Evolutionary conservation across 2,888 invertebrate species (phyloP), one percentile per base, ranked within the genome.

Genomic region (Drosophila fungiperda): DNA sequence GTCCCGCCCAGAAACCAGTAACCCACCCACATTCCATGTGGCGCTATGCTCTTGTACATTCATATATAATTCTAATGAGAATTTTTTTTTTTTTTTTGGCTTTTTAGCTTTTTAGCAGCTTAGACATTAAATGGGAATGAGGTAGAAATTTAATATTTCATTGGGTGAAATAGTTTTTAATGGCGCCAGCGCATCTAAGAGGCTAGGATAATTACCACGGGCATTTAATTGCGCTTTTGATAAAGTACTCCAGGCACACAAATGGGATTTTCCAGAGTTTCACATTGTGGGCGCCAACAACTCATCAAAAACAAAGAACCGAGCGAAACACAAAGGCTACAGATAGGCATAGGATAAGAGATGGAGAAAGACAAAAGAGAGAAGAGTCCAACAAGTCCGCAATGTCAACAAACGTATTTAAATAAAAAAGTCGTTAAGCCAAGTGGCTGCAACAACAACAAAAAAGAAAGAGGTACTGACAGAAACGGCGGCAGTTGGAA

Each of bases 331-430:
- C 42, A 59, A 38, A 57, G 23, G 40, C 26, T 38, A 45, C 23
- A 45, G 23, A 23, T 15, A 23, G 17, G 35, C 32, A 45, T 8
- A 57, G 32, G 1, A n/a, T 26, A 35, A 61, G 58, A 38, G 53
- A 42, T 26, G 40, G 35, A 2, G 36, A 7, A n/a, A 35, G 42
- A 6, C 29, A 11, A 52, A 45, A 59, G 20, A 29, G 29, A 20
- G 55, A 26, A 55, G 52, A 72, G 76, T 73, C 80, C 80, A 73
- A 78, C 78, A 78, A 83, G 89, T 76, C 76, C 72, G 79, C 82
- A 87, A 86, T 81, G 88, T 87, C 86, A 87, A 89, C 90, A 87
- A 89, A 89, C 81, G 86, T 86, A 89, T 89, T 87, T 82, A 82
- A 88, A 88, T 90, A 83, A 86, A 88, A 87, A 87, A 80, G 83